A percentile compares a stretch with the other conserved stretches of the same genome.
Conservation (phyloP, 2,113 vertebrate species). For the Ophthalmolycus amberensis region DNA sequence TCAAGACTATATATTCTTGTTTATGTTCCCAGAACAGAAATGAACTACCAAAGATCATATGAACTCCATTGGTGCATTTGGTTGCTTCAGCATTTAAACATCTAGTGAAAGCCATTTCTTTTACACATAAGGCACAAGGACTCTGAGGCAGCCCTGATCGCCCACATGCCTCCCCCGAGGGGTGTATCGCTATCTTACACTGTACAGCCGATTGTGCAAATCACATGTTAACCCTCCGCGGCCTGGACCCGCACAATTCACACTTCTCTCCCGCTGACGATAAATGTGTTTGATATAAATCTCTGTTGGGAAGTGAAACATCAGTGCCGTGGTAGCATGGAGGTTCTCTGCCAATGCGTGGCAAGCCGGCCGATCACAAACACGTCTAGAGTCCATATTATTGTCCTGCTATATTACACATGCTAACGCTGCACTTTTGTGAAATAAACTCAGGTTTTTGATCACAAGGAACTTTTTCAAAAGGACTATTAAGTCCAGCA, state of each 20-base stretch:
- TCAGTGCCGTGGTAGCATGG: not conserved
- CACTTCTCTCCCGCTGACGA: conserved; percentile 50
- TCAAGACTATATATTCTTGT: not conserved
- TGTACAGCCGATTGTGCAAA: conserved; percentile 59
- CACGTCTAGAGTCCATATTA: not conserved
- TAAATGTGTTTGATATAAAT: conserved; percentile 38
- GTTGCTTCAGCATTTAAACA: not conserved
- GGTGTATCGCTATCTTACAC: conserved; percentile 29
- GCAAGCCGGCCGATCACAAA: conserved; percentile 6
- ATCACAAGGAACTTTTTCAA: not conserved
- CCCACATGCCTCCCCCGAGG: conserved; percentile 52
- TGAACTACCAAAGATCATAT: not conserved
- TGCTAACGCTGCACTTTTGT: not conserved
- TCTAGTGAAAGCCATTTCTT: conserved; percentile 17
- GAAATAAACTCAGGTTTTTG: not conserved
- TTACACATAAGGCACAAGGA: conserved; percentile 25
- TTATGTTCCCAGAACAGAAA: not conserved
- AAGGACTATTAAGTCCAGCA: not conserved
- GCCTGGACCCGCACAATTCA: conserved; percentile 44
- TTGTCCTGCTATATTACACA: not conserved
- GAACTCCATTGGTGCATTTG: conserved; percentile 16
- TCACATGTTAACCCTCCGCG: conserved; percentile 56
- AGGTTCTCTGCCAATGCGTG: not conserved
- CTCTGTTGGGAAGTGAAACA: conserved; percentile 45
- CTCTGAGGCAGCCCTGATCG: conserved; percentile 42